Base-by-base conservation (phyloP, 2,113 vertebrate species). In the Macaca fascicularis region DNA sequence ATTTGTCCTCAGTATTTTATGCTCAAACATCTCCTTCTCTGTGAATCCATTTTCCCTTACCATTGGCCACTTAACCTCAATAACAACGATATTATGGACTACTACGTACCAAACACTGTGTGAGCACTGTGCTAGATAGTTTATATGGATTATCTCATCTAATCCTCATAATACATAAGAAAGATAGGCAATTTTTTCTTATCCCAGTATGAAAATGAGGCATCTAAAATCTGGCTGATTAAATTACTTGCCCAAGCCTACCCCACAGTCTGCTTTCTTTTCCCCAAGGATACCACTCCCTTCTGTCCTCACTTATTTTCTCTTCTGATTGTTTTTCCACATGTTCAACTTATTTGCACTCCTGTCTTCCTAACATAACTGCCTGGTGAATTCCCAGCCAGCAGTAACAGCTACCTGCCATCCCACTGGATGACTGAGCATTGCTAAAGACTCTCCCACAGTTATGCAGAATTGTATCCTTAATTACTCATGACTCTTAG, bases 401-500 rank as follows among this genome's bases (percentile, higher is more conserved):
- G 50, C 40, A 90, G 48, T 80, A 70, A 55, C 43, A 81, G 90
- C 87, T 90, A 43, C 94, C 80, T 95, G 87, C 80, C 78, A 6
- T 76, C 80, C 91, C 55, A 92, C 67, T 94, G 89, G 91, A 89
- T 95, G 82, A 86, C 64, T 61, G 75, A 96, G n/a, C 92, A 48
- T 78, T 88, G 90, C 88, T 96, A 72, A 97, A 96, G 83, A 76
- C 84, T 90, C 80, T 96, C 88, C 88, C 86, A 88, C n/a, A 82
- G 92, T 80, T 72, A 69, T 78, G 59, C 75, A 88, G 79, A 93
- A 48, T 80, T n/a, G 50, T 80, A 72, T 72, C 32, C 90, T 90
- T 94, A 87, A 97, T 96, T 96, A 85, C 83, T 96, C 45, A 61
- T 64, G 83, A 93, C 67, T 96, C 67, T 22, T 59, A 83, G 79